Evolutionary conservation across 2,797 vertebrate genomes (phyloP), one percentile per base, ranked within the genome.

Genomic region (Malacoctenus gilli): DNA sequence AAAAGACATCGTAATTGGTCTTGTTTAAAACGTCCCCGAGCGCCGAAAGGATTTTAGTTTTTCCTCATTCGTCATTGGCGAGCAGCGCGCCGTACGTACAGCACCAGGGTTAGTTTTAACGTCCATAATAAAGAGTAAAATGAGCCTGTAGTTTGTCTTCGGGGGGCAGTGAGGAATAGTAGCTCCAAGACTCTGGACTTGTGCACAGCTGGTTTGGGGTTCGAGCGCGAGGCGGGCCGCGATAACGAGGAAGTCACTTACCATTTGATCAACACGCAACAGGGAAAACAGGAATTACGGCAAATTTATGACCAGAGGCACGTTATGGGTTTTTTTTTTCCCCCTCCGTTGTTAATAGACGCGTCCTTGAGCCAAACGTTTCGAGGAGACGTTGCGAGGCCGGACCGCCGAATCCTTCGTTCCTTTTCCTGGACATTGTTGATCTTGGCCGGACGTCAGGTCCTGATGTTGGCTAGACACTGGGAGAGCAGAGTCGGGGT

Each of bases 51-150:
- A 81, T 77, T 69, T 72, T 21, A 35, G 53, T 19, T 68, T 80
- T 59, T 28, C 73, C 75, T 79, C 47, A 15, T 52, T 59, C 68
- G 75, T 75, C 34, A 19, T 41, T 20, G 32, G 31, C 31, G 39
- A 28, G 41, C 43, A 56, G 69, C 41, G 56, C 59, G 61, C 60
- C 52, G 34, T 38, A 31, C 56, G 52, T 38, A 31, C 56, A 54
- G 67, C 55, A 68, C 30, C 35, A 39, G 9, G 53, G 65, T 58
- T 38, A 4, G 61, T 59, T 85, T 89, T 87, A 91, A 88, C 44
- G 48, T 79, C 52, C 2, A 60, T 79, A 82, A 85, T 89, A 91
- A 91, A 90, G 66, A 57, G 83, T 72, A 83, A 86, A 87, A 78
- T 52, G 72, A 89, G 80, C 73, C 75, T 59, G 60, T 77, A 35